Base-by-base conservation (phyloP, 2,888 invertebrate genomes). In the Elmis aenea region DNA sequence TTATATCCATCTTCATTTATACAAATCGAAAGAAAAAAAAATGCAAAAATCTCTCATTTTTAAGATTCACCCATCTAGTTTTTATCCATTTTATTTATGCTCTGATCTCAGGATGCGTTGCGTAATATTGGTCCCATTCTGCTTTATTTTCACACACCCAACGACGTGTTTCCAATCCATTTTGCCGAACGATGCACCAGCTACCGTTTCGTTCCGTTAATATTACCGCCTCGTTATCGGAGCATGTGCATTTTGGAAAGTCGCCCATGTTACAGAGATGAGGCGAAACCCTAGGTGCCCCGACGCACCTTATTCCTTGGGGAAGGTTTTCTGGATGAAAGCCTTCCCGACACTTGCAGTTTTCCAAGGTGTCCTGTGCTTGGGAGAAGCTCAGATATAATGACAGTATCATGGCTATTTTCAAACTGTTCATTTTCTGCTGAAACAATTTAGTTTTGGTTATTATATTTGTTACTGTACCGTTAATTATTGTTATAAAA, bases 61-160 rank as follows among this genome's bases (percentile, higher is more conserved):
- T n/a, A n/a, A n/a, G n/a, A n/a, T n/a, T n/a, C n/a, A n/a, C n/a
- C n/a, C n/a, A n/a, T n/a, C n/a, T n/a, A n/a, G n/a, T n/a, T n/a
- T n/a, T n/a, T n/a, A n/a, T n/a, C n/a, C n/a, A n/a, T n/a, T n/a
- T n/a, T n/a, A n/a, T n/a, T n/a, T n/a, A n/a, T n/a, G n/a, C n/a
- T n/a, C n/a, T n/a, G n/a, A n/a, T n/a, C n/a, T n/a, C n/a, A n/a
- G n/a, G n/a, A n/a, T n/a, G n/a, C n/a, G n/a, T n/a, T n/a, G n/a
- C n/a, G n/a, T n/a, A n/a, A n/a, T n/a, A n/a, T 1, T 34, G 26
- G 3, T 45, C 44, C 53, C 53, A 56, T 12, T 56, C 52, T 8
- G 42, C 39, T 5, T 8, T 14, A 30, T 43, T 42, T 25, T 42
- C 38, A 15, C 42, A 42, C 10, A 24, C 27, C 31, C 34, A 33